phyloP scores from a whole-genome alignment of 1,140 invertebrate species.

The Sipha flava region DNA sequence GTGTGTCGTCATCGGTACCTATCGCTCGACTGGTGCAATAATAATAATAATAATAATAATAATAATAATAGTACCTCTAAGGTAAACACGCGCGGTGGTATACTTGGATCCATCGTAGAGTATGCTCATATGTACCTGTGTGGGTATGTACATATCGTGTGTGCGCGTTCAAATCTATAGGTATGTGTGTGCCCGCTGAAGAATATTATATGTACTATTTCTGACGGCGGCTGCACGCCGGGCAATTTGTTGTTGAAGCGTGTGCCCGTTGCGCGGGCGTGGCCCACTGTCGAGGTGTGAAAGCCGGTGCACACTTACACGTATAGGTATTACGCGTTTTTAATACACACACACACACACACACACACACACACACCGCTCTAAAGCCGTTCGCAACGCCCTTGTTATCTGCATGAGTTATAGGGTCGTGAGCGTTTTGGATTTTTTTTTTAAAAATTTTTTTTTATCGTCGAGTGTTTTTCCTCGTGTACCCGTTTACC shows the following conservation, averaged over 20 bases:
- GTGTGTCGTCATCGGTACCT: no score
- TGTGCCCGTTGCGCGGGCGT: slow-evolving; percentile 9
- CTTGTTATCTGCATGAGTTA: slow-evolving; percentile 31
- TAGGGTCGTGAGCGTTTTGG: slow-evolving; percentile 28
- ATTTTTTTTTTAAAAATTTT: not conserved
- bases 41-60: not conserved
- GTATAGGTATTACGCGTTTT: no score
- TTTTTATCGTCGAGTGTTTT: not conserved
- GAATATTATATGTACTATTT: not conserved
- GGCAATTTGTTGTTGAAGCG: slow-evolving; percentile 27
- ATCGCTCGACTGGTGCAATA: no score
- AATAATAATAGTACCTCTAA: not conserved
- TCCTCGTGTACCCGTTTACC: not conserved
- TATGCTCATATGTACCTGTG: no score
- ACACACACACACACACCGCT: no score
- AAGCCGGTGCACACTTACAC: not conserved
- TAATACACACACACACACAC: no score
- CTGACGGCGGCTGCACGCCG: no score
- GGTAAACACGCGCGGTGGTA: not conserved
- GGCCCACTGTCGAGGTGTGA: slow-evolving; percentile 8
- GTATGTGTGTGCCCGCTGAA: no score
- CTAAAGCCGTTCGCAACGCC: not conserved
- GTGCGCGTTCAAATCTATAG: no score
- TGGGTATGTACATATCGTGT: no score
- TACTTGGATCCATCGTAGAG: no score